Evolutionary conservation across 2,113 vertebrate species (phyloP), one percentile per base, ranked within the genome.

Genomic region (Megaceryle torquata): DNA sequence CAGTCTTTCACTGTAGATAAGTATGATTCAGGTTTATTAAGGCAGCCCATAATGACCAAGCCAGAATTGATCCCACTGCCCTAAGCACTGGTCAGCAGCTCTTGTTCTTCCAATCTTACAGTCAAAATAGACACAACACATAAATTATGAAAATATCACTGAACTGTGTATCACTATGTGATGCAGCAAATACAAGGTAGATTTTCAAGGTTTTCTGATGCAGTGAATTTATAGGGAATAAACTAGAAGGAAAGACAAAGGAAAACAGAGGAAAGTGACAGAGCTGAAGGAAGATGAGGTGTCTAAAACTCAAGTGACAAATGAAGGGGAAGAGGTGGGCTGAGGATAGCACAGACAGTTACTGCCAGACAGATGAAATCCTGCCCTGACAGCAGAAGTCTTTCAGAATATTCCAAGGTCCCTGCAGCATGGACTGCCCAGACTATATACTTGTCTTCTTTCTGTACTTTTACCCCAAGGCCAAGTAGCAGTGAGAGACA

Each of bases 181-280:
- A 44, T 43, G 67, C 39, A 53, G 33, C 61, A 67, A 43, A 65
- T 1, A 56, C 31, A 81, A 20, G 54, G 41, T 3, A 43, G 29
- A 21, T 48, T 63, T 37, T 14, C 50, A 21, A 25, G 16, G 10
- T 51, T 71, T 64, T 39, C 57, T 35, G n/a, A 20, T 35, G 37
- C 0, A 0, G 46, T 15, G 14, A 61, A 2, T 39, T 70, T 41
- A 20, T 15, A n/a, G 46, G 35, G 22, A 60, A 70, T 24, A 67
- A 92, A 31, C 25, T 8, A 15, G 33, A 5, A 48, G 37, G 46
- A 75, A 75, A 39, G 29, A 31, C 44, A 57, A 24, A 65, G n/a
- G 29, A 46, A 43, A 61, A 14, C 29, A 39, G 39, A 69, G 12
- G 25, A 43, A 69, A 35, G 28, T 3, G 13, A 5, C 4, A 22